A percentile compares a stretch with the other conserved stretches of the same genome.
These are phyloP conservation scores for Okamejei kenojei DNA, from an alignment of 2,797 vertebrate species.

Conservation along the genomic window DNA sequence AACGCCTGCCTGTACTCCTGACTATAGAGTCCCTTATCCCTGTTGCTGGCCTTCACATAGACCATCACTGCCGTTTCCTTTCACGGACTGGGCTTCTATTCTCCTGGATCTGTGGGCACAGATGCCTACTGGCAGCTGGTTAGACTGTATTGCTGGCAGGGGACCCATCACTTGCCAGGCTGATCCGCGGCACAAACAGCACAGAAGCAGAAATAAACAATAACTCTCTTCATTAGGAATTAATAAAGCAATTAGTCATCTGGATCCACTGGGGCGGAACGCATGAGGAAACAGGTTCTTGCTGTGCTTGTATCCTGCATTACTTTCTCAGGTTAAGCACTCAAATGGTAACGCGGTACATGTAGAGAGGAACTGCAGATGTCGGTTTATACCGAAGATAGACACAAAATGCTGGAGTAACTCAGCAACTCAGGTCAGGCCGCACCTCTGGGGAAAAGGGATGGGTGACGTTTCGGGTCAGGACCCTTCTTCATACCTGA, in stretches of 20 bases:
- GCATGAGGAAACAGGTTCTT: neutral
- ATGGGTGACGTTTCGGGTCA: too few relatives aligned
- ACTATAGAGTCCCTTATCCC: too few relatives aligned
- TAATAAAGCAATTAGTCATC: neutral
- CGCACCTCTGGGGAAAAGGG: too few relatives aligned
- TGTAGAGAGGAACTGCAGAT: too few relatives aligned
- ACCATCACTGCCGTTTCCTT: neutral
- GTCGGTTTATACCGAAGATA: too few relatives aligned
- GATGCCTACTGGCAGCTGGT: neutral
- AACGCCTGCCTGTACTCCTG: too few relatives aligned
- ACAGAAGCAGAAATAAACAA: neutral
- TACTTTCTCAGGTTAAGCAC: neutral
- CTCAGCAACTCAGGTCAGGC: too few relatives aligned
- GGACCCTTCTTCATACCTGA: too few relatives aligned
- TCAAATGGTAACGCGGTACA: too few relatives aligned
- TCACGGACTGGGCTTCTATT: neutral
- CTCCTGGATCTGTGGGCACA: neutral
- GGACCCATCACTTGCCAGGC: neutral
- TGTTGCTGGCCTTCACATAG: too few relatives aligned
- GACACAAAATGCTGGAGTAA: too few relatives aligned
- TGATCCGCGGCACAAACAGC: neutral
- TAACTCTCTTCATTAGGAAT: slow-evolving; percentile 1
- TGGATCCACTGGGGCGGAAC: neutral
- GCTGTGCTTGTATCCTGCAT: neutral
- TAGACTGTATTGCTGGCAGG: neutral